Evolutionary conservation across 2,113 vertebrate species (phyloP).

Genomic region (Tragelaphus strepsiceros): DNA sequence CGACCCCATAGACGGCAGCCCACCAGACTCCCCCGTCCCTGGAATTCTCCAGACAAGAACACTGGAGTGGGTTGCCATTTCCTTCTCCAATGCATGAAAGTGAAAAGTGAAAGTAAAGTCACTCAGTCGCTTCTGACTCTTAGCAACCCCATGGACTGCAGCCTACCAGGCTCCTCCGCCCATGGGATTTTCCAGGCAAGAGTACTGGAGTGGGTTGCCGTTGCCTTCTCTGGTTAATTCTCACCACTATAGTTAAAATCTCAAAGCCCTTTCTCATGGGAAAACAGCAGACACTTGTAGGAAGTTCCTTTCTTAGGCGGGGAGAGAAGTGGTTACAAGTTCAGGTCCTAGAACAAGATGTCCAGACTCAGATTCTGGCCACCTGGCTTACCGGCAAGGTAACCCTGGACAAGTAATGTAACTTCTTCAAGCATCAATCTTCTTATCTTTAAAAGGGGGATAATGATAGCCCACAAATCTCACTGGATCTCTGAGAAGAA

Average conservation of each 20-base stretch:
- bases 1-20: not conserved
- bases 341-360: rapidly evolving
- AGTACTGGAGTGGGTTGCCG: not conserved
- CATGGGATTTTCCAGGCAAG: not conserved
- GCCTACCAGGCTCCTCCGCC: not conserved
- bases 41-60: not conserved
- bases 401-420: not conserved
- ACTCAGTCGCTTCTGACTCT: rapidly evolving
- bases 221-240: not conserved
- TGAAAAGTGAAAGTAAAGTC: not conserved
- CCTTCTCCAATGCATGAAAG: not conserved
- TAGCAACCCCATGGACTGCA: not conserved
- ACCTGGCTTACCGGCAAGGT: too few species aligned
- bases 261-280: not conserved
- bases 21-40: not conserved
- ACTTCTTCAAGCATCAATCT: not conserved
- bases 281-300: not conserved
- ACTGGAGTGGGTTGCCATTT: not conserved
- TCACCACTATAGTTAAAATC: not conserved
- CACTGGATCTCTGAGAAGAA: not conserved
- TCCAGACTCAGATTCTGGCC: not conserved
- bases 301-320: too few species aligned
- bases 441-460: not conserved
- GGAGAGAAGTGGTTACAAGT: not conserved
- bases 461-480: not conserved